Evolutionary conservation across 2,113 vertebrate genomes (phyloP).

Genomic region (Limanda limanda): DNA sequence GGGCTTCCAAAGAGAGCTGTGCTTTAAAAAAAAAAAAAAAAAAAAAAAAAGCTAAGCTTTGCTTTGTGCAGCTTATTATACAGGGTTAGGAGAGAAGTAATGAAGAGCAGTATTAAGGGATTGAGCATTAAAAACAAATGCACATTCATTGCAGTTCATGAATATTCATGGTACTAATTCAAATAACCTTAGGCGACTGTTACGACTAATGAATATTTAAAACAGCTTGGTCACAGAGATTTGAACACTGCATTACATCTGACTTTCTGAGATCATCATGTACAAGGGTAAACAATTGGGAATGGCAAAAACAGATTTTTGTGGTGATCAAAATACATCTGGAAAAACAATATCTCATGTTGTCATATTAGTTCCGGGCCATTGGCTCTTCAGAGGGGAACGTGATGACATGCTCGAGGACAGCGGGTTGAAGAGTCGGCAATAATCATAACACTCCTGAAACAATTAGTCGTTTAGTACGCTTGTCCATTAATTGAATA

Average conservation of each 20-base stretch:
- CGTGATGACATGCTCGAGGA: conserved; percentile 35
- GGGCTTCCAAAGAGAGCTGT: conserved; percentile 55
- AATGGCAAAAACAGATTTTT: conserved; percentile 67
- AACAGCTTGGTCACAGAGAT: conserved; percentile 77
- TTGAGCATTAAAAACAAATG: conserved; percentile 83
- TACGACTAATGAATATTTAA: conserved; percentile 83
- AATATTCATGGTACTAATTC: conserved; percentile 82
- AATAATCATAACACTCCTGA: conserved; percentile 20
- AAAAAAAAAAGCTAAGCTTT: conserved; percentile 70
- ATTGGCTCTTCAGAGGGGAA: conserved; percentile 19
- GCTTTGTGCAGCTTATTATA: conserved; percentile 72
- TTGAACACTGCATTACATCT: conserved; percentile 72
- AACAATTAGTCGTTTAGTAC: conserved; percentile 38
- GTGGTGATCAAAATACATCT: conserved; percentile 64
- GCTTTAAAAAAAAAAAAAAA: conserved; percentile 55
- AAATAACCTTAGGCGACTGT: conserved; percentile 83
- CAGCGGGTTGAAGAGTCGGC: conserved; percentile 15
- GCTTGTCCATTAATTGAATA: conserved; percentile 12
- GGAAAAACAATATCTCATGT: conserved; percentile 58
- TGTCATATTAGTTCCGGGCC: conserved; percentile 62
- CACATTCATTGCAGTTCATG: conserved; percentile 76
- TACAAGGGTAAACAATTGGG: conserved; percentile 78
- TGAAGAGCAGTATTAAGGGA: conserved; percentile 76
- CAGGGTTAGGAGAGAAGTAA: conserved; percentile 63
- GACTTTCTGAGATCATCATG: conserved; percentile 69